phyloP scores from a whole-genome alignment of 2,797 vertebrate species.

The Cottoperca gobio region DNA sequence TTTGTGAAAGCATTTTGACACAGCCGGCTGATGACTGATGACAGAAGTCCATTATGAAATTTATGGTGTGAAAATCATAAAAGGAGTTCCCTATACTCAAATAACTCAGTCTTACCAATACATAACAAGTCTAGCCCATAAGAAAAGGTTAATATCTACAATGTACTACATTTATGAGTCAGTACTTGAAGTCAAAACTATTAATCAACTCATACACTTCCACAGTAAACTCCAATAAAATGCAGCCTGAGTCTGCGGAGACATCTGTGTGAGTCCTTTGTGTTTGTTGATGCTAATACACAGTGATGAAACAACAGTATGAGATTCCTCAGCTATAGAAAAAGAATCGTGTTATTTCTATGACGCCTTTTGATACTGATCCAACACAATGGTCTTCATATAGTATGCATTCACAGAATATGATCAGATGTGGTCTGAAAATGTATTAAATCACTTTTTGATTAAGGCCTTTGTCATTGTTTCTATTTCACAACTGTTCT shows the following conservation, averaged over 20 bases:
- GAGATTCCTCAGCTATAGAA: slow-evolving; percentile 11
- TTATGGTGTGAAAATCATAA: slow-evolving; percentile 27
- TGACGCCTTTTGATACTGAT: background rate
- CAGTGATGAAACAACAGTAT: slow-evolving; percentile 16
- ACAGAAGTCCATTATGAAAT: slow-evolving; percentile 16
- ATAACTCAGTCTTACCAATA: slow-evolving; percentile 29
- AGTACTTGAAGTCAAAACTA: slow-evolving; percentile 29
- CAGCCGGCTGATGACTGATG: slow-evolving; percentile 10
- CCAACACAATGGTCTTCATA: background rate
- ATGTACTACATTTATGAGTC: slow-evolving; percentile 25
- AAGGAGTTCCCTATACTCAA: slow-evolving; percentile 24
- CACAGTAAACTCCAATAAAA: slow-evolving; percentile 5
- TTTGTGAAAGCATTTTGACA: slow-evolving; percentile 27
- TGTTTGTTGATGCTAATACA: slow-evolving; percentile 13
- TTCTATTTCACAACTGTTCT: background rate
- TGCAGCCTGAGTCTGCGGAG: background rate
- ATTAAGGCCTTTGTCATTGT: background rate
- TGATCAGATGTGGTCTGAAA: background rate
- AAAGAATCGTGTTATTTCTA: background rate
- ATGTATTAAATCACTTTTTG: background rate
- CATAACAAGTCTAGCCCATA: background rate
- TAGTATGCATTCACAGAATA: background rate
- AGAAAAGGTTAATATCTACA: slow-evolving; percentile 23
- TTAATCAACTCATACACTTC: slow-evolving; percentile 10
- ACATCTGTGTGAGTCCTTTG: slow-evolving; percentile 10